phyloP scores from a whole-genome alignment of 2,113 vertebrate genomes.

The Machaerirhynchus nigripectus region DNA sequence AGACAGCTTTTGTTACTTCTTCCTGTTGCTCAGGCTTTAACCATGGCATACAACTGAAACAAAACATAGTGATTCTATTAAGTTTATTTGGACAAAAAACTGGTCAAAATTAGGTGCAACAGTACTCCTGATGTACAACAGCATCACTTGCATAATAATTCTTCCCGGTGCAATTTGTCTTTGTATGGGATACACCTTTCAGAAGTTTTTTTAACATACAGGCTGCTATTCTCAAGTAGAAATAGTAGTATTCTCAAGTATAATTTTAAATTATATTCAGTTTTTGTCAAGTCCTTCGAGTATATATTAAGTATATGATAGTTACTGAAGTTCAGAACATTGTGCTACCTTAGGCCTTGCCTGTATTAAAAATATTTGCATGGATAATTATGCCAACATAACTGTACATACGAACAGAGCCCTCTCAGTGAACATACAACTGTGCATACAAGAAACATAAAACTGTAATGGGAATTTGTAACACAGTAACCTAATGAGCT shows the following conservation, averaged over 20 bases:
- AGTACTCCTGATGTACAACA: neutral
- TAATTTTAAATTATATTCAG: neutral
- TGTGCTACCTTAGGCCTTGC: neutral
- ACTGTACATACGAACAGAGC: neutral
- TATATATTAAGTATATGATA: neutral
- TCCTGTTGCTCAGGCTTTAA: neutral
- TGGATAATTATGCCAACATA: neutral
- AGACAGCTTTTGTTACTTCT: neutral
- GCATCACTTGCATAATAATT: neutral
- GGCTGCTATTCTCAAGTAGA: neutral
- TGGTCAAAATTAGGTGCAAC: neutral
- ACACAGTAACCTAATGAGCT: neutral
- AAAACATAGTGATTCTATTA: neutral
- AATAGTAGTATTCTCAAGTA: neutral
- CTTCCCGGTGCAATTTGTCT: neutral
- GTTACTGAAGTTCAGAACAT: neutral
- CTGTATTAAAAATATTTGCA: neutral
- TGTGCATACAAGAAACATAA: neutral
- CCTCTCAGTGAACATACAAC: neutral
- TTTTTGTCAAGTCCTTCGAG: neutral
- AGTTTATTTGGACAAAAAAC: neutral
- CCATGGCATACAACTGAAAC: neutral
- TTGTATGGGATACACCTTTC: neutral
- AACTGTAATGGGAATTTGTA: neutral
- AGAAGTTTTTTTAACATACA: neutral